Percentiles rank a stretch among this genome's conserved stretches.
These are phyloP conservation scores for Ursus arctos DNA, from an alignment of 2,113 vertebrate genomes.

Conservation along the genomic window DNA sequence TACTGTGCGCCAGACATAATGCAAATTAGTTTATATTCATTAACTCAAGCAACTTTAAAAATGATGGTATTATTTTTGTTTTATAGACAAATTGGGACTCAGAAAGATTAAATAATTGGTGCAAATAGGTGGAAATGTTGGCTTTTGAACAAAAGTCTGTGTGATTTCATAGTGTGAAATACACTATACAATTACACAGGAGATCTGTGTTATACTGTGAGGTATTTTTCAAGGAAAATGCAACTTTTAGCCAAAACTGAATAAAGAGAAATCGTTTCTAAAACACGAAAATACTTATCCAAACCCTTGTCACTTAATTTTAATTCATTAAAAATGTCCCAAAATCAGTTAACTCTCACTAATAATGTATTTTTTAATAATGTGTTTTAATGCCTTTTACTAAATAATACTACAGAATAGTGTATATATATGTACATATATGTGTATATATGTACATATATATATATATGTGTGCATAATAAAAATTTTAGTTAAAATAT, in stretches of 20 bases:
- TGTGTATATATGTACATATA: background rate
- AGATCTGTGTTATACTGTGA: background rate
- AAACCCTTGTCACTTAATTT: background rate
- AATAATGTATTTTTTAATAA: background rate
- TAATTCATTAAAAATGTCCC: background rate
- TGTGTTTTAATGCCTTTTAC: background rate
- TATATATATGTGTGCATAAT: background rate
- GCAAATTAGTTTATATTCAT: background rate
- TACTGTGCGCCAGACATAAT: background rate
- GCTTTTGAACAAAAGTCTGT: background rate
- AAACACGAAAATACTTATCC: background rate
- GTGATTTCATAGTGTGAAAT: background rate
- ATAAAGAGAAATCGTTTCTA: conserved; percentile 31
- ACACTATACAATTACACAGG: background rate
- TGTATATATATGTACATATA: background rate
- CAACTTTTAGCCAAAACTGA: conserved; percentile 5
- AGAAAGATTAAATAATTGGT: background rate
- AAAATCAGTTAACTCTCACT: background rate
- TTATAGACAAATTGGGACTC: background rate
- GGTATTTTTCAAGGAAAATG: background rate
- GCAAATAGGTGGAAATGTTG: background rate
- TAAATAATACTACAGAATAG: background rate
- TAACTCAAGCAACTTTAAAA: background rate
- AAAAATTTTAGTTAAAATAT: background rate
- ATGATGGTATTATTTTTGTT: background rate